Conservation (phyloP, 1,140 invertebrate species). For the Agrypnia vestita region DNA sequence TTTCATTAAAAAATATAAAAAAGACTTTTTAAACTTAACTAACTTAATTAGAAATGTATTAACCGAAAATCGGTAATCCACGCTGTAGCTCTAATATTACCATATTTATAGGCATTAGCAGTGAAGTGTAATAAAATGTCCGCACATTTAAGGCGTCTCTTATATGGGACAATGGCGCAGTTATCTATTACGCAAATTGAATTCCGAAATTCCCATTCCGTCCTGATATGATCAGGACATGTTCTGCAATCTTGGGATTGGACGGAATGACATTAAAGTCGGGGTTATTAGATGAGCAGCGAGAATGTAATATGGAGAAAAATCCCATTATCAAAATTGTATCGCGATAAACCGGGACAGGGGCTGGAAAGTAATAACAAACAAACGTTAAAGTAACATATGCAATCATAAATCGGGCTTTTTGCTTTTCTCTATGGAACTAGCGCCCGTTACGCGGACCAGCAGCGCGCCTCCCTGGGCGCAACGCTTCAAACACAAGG, state of each 20-base stretch:
- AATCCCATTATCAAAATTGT: conserved; percentile 49
- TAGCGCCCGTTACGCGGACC: neutral
- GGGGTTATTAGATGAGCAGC: conserved; percentile 40
- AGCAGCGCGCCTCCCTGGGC: no score
- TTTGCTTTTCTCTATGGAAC: conserved; percentile 43
- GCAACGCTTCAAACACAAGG: no score
- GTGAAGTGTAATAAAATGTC: neutral
- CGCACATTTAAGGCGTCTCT: neutral
- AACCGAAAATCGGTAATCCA: no score
- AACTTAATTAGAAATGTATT: no score
- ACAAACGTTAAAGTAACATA: conserved; percentile 52
- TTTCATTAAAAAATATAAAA: no score
- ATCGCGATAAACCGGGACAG: conserved; percentile 7
- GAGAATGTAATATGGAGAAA: conserved; percentile 41
- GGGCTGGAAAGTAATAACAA: conserved; percentile 46
- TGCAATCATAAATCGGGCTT: conserved; percentile 55
- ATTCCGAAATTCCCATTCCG: conserved; percentile 15
- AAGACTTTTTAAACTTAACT: no score
- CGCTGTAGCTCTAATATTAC: no score
- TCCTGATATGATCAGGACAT: conserved; percentile 34
- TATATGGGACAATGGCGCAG: neutral
- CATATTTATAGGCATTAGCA: no score
- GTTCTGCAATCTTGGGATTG: conserved; percentile 13
- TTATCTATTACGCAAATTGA: conserved; percentile 20
- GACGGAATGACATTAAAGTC: conserved; percentile 19